phyloP scores from a whole-genome alignment of 2,797 vertebrate genomes.

The Margarornis squamiger region DNA sequence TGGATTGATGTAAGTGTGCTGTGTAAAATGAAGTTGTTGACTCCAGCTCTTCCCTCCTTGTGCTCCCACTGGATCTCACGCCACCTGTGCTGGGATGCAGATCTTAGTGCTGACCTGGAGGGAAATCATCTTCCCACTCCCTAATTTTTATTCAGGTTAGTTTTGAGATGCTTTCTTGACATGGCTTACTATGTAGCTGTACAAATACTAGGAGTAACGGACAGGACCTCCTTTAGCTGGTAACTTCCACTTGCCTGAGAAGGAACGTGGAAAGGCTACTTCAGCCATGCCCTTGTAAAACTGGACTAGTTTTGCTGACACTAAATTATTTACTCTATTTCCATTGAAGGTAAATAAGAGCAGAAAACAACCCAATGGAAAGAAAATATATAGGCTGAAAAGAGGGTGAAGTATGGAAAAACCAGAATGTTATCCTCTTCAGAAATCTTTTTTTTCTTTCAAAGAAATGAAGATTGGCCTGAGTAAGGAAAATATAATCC shows the following conservation, averaged over 20 bases:
- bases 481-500: not conserved
- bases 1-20: not conserved
- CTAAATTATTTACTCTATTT: not conserved
- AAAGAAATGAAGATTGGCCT: not conserved
- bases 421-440: not conserved
- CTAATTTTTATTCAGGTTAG: not conserved
- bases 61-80: accelerated
- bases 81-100: not conserved
- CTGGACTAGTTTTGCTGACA: not conserved
- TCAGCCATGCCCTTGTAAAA: not conserved
- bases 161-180: not conserved
- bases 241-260: not conserved
- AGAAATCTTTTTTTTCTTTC: not conserved
- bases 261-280: not conserved
- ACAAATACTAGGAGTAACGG: not conserved
- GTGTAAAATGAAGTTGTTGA: not conserved
- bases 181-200: not conserved
- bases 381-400: not conserved
- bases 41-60: not conserved
- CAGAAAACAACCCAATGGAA: not conserved
- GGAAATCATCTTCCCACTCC: not conserved
- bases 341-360: not conserved
- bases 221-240: not conserved
- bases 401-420: not conserved
- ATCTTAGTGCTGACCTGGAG: not conserved